phyloP scores from a whole-genome alignment of 1,140 invertebrate species.

The Drosophila tani region DNA sequence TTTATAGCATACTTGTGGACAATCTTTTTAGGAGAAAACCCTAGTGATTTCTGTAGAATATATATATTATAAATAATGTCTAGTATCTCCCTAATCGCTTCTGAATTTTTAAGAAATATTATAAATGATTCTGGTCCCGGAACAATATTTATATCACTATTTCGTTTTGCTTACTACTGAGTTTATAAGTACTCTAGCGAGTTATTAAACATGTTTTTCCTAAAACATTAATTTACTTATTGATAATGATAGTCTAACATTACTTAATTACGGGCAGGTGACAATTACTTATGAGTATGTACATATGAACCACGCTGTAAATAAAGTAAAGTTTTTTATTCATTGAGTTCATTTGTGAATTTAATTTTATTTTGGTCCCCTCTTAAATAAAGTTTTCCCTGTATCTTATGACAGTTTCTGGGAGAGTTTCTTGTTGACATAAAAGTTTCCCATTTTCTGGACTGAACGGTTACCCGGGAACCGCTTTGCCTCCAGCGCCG shows the following conservation, averaged over 20 bases:
- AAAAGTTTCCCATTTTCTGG: slow-evolving; percentile 63
- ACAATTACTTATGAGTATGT: background rate
- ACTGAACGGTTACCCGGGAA: slow-evolving; percentile 9
- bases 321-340: slow-evolving; percentile 24
- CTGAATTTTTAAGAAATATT: no score
- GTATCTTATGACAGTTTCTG: slow-evolving; percentile 18
- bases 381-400: slow-evolving; percentile 36
- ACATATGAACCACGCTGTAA: background rate
- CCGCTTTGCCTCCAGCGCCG: slow-evolving; percentile 27
- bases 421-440: slow-evolving; percentile 73
- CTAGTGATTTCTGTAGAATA: no score
- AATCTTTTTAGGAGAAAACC: no score
- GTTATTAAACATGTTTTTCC: no score
- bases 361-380: slow-evolving; percentile 30
- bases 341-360: slow-evolving; percentile 56
- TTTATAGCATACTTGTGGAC: no score
- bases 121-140: no score
- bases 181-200: no score
- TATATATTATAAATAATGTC: no score
- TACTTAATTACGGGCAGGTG: background rate
- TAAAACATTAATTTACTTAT: no score
- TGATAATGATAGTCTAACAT: background rate
- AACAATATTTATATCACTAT: no score
- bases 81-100: no score
- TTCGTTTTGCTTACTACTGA: no score